These are phyloP conservation scores for Lucinisca nassula DNA, from an alignment of 2,888 invertebrate genomes.

Conservation along the genomic window DNA sequence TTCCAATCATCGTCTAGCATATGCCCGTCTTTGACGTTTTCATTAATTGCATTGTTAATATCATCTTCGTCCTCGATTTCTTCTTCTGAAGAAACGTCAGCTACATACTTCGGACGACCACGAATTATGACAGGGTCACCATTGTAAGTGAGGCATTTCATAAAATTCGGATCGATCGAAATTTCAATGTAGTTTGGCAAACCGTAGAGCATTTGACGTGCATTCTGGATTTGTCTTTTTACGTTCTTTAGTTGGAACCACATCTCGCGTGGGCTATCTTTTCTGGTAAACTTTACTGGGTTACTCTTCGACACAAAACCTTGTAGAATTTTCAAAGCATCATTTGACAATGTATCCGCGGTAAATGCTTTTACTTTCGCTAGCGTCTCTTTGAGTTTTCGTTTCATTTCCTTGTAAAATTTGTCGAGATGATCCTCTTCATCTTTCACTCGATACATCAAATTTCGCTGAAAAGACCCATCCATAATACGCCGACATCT, in stretches of 20 bases:
- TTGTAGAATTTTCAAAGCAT: constrained; percentile 42
- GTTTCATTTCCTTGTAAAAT: constrained; percentile 64
- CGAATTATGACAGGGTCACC: constrained; percentile 60
- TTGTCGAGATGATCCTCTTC: constrained; percentile 61
- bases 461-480: constrained; percentile 60
- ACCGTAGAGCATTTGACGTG: constrained; percentile 51
- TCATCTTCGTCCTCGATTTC: constrained; percentile 40
- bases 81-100: constrained; percentile 51
- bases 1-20: not conserved
- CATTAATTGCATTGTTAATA: not conserved
- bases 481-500: constrained; percentile 53
- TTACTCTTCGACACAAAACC: constrained; percentile 37
- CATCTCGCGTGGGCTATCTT: constrained; percentile 50
- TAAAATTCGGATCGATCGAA: constrained; percentile 53
- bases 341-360: constrained; percentile 56
- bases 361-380: constrained; percentile 61
- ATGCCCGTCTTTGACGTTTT: not conserved
- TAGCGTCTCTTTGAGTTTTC: constrained; percentile 57
- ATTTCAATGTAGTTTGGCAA: constrained; percentile 65
- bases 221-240: constrained; percentile 43
- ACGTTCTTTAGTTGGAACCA: constrained; percentile 35
- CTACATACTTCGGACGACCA: constrained; percentile 63
- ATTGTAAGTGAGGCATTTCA: constrained; percentile 58
- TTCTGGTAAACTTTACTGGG: constrained; percentile 34
- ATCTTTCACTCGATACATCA: constrained; percentile 56